Evolutionary conservation across 2,888 invertebrate genomes (phyloP), one percentile per base, ranked within the genome.

Genomic region (Alloscopus bannaensis): DNA sequence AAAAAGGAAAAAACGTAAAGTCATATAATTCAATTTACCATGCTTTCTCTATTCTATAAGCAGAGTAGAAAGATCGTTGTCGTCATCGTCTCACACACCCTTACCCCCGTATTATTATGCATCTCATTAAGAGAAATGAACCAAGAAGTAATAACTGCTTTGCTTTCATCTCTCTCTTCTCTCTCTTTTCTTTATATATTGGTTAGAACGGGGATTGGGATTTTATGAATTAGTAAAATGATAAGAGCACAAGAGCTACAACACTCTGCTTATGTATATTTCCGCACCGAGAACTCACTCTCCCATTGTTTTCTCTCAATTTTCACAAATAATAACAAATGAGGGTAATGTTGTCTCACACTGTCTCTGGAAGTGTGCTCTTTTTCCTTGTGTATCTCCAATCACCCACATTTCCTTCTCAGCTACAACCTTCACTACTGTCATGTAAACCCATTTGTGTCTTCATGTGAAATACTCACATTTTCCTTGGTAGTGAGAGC

Each of bases 91-190:
- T n/a, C n/a, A n/a, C 13, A 36, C 36, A 8, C 36, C 13, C 18
- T 18, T 50, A 28, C 22, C 36, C 13, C 16, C 28, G 6, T 76
- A 52, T 69, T 70, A 78, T 57, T 78, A 65, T 78, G 78, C 70
- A 78, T 78, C 78, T 78, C 78, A 78, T 78, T 78, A 78, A 78
- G 78, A 78, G 78, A 78, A 78, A 78, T 71, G 78, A 78, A 78
- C 78, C 78, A 70, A 78, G 65, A 71, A 78, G 65, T 78, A 78
- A 78, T 78, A 78, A 70, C 75, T 59, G 45, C 47, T 31, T 62
- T 55, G 40, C 28, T 60, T 28, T 69, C 20, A 8, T 59, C 24
- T 50, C 26, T 52, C 28, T 60, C 36, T 69, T 29, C 13, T 59
- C 24, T 50, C 26, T 60, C 42, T 50, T 55, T 64, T 29, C n/a